These are phyloP conservation scores for Eptatretus atami DNA, from an alignment of 2,797 vertebrate genomes.

Conservation along the genomic window DNA sequence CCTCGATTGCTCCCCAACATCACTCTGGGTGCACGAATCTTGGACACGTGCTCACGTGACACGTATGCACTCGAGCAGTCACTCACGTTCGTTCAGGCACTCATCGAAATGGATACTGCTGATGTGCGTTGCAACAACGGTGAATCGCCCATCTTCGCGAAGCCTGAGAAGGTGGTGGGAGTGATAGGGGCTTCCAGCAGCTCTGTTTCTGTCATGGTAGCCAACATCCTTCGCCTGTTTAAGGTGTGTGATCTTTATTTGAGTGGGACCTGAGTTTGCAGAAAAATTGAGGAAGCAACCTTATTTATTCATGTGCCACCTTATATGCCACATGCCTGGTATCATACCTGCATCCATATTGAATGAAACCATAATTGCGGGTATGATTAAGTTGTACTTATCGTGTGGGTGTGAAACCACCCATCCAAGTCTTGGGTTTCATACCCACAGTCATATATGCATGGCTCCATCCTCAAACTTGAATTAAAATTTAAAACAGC, in stretches of 20 bases:
- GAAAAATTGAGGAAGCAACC: too few species aligned
- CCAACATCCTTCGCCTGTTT: constrained; percentile 80
- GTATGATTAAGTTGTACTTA: too few species aligned
- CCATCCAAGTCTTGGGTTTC: too few species aligned
- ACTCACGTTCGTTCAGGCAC: constrained; percentile 67
- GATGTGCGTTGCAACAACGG: constrained; percentile 67
- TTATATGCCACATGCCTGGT: too few species aligned
- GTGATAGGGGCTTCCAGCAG: constrained; percentile 76
- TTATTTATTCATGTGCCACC: too few species aligned
- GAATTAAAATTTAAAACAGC: too few species aligned
- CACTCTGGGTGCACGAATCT: constrained; percentile 60
- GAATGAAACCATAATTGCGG: too few species aligned
- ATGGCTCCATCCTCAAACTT: too few species aligned
- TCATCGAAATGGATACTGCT: constrained; percentile 73
- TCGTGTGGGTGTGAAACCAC: too few species aligned
- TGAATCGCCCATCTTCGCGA: constrained; percentile 71
- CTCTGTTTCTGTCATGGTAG: constrained; percentile 92
- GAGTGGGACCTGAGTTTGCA: too few species aligned
- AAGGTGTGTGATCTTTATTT: constrained; percentile 25
- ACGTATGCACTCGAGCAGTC: constrained; percentile 84
- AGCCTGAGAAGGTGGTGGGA: constrained; percentile 56
- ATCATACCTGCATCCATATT: too few species aligned
- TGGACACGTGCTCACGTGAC: constrained; percentile 80
- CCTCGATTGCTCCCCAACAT: constrained; percentile 71
- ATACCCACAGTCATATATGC: too few species aligned